Percentiles rank a stretch among this genome's conserved stretches.
These are phyloP conservation scores for Silurus lanzhouensis DNA, from an alignment of 2,797 vertebrate species.

Conservation along the genomic window DNA sequence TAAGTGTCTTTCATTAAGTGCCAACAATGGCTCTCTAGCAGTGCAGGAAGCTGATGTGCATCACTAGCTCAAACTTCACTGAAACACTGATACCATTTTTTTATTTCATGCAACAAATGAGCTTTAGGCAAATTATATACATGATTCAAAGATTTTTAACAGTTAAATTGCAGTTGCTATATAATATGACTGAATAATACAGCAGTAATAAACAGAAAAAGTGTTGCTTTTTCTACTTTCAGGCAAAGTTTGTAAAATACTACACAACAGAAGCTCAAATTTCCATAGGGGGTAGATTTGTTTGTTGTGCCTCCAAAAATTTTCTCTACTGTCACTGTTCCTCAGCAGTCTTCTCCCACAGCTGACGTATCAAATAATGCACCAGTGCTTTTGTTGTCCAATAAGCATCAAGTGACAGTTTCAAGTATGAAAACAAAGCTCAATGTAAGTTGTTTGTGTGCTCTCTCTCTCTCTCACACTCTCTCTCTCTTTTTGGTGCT, in stretches of 20 bases:
- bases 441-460: not conserved
- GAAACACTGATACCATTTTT: not conserved
- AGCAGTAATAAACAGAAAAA: not conserved
- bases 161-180: not conserved
- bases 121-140: not conserved
- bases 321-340: not conserved
- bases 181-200: not conserved
- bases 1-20: not conserved
- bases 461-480: not conserved
- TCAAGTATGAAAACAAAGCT: not conserved
- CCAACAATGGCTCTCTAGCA: not conserved
- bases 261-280: not conserved
- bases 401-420: not conserved
- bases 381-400: not conserved
- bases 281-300: not conserved
- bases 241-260: not conserved
- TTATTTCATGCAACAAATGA: not conserved
- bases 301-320: not conserved
- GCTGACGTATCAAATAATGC: not conserved
- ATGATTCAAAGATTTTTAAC: not conserved
- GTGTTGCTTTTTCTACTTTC: not conserved
- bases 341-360: not conserved
- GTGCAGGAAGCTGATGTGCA: not conserved
- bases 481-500: not conserved
- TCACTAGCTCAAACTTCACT: not conserved